Percentiles rank a stretch among this genome's conserved stretches.
Evolutionary conservation across 2,888 invertebrate species (phyloP).

Genomic region (Lumbricus terrestris): DNA sequence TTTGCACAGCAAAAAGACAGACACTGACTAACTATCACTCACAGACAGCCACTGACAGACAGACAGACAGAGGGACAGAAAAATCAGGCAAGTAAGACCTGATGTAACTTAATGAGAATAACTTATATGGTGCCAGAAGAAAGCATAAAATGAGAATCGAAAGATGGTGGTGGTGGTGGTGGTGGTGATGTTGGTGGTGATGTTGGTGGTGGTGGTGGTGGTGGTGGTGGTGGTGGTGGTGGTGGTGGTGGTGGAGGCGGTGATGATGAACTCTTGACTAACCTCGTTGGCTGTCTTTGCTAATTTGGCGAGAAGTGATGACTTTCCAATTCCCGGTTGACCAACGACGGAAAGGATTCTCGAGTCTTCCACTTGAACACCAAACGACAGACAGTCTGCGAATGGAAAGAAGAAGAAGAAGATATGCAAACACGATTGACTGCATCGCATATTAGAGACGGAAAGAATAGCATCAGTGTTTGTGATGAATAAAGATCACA

Average conservation of each 20-base stretch:
- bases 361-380: slow-evolving; percentile 7
- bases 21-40: too few species aligned
- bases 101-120: too few species aligned
- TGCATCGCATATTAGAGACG: too few species aligned
- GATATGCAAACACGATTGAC: too few species aligned
- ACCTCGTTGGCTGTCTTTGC: slow-evolving; percentile 23
- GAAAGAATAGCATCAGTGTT: too few species aligned
- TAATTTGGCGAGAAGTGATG: slow-evolving; percentile 46
- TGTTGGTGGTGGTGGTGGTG: too few species aligned
- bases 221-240: too few species aligned
- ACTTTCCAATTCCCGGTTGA: slow-evolving; percentile 49
- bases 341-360: slow-evolving; percentile 27
- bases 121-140: neutral
- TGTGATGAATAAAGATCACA: too few species aligned
- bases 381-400: neutral
- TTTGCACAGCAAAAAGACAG: slow-evolving; percentile 26
- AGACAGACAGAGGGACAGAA: neutral
- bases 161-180: neutral
- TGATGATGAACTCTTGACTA: neutral
- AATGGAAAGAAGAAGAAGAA: neutral
- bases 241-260: too few species aligned
- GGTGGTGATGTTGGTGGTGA: too few species aligned
- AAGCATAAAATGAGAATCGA: neutral
- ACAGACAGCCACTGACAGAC: neutral
- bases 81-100: too few species aligned